phyloP scores from a whole-genome alignment of 2,888 invertebrate species.

The Cryptophagus acutangulus region DNA sequence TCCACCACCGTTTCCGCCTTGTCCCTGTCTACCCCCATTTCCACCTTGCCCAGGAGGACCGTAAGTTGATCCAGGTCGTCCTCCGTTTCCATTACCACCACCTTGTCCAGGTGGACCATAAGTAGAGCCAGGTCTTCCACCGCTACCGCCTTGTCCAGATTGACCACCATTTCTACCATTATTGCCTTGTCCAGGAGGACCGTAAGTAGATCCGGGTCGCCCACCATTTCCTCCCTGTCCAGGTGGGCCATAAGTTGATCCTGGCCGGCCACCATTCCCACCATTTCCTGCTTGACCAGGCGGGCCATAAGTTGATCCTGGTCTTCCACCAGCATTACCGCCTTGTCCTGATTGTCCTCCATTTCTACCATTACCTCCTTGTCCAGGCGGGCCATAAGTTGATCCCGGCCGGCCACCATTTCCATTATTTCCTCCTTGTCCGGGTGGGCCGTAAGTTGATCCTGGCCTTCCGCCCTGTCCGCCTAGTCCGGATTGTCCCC shows the following conservation, averaged over 20 bases:
- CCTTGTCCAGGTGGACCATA: conserved; percentile 19
- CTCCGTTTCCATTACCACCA: conserved; percentile 22
- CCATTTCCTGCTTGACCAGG: conserved; percentile 24
- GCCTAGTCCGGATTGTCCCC: too few species aligned
- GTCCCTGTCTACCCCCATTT: conserved; percentile 16
- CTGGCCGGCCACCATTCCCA: conserved; percentile 26
- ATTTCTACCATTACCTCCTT: conserved; percentile 16
- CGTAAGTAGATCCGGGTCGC: conserved; percentile 24
- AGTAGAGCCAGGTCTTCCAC: conserved; percentile 20
- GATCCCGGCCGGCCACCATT: conserved; percentile 36
- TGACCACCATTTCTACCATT: conserved; percentile 17
- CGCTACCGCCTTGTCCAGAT: conserved; percentile 13
- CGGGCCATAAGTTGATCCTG: conserved; percentile 25
- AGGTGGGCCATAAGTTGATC: conserved; percentile 30
- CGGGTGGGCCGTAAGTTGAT: conserved; percentile 26
- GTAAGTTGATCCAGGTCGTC: conserved; percentile 43
- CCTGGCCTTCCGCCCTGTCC: conserved; percentile 24
- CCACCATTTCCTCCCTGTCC: conserved; percentile 18
- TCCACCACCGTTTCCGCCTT: conserved; percentile 31
- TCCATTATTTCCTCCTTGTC: conserved; percentile 20
- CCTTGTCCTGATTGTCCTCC: conserved; percentile 11
- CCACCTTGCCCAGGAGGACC: conserved; percentile 36
- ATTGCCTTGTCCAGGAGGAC: conserved; percentile 22
- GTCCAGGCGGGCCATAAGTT: conserved; percentile 42
- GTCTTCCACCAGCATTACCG: conserved; percentile 28